Percentiles rank a stretch among this genome's conserved stretches.
phyloP scores from a whole-genome alignment of 1,140 invertebrate species.

The Patella vulgata region DNA sequence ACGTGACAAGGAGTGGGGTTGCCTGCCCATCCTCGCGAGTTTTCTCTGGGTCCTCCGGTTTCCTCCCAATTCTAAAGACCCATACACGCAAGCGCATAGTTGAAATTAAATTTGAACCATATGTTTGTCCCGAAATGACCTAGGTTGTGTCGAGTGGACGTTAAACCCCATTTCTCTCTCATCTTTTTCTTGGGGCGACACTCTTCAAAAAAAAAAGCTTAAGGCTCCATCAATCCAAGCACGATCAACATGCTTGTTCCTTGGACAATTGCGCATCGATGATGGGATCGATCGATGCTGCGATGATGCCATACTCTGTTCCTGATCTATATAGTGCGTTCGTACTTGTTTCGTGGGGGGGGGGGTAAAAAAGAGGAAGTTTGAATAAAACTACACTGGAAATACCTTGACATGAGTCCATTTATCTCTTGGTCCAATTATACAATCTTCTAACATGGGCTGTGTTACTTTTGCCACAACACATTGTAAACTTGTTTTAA shows the following conservation, averaged over 20 bases:
- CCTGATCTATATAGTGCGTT: not conserved
- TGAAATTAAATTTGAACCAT: not conserved
- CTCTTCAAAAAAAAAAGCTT: too few relatives aligned
- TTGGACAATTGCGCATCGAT: not conserved
- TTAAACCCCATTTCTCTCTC: too few relatives aligned
- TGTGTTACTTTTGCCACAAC: constrained; percentile 30
- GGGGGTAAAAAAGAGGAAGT: not conserved
- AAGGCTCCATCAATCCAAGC: not conserved
- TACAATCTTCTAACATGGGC: constrained; percentile 30
- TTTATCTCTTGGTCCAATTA: constrained; percentile 28
- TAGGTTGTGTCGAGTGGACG: too few relatives aligned
- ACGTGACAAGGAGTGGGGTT: too few relatives aligned
- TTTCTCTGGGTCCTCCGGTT: too few relatives aligned
- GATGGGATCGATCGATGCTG: not conserved
- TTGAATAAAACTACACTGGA: not conserved
- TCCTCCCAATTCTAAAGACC: too few relatives aligned
- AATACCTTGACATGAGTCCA: constrained; percentile 36
- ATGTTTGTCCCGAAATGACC: too few relatives aligned
- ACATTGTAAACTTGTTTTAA: constrained; percentile 40
- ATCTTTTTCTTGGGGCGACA: too few relatives aligned
- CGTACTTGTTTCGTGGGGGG: not conserved
- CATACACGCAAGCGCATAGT: too few relatives aligned
- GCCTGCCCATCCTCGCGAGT: too few relatives aligned
- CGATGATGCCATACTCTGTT: not conserved
- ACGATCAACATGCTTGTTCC: not conserved